Evolutionary conservation across 2,888 invertebrate species (phyloP), one percentile per base, ranked within the genome.

Genomic region (Hypercompe scribonia): DNA sequence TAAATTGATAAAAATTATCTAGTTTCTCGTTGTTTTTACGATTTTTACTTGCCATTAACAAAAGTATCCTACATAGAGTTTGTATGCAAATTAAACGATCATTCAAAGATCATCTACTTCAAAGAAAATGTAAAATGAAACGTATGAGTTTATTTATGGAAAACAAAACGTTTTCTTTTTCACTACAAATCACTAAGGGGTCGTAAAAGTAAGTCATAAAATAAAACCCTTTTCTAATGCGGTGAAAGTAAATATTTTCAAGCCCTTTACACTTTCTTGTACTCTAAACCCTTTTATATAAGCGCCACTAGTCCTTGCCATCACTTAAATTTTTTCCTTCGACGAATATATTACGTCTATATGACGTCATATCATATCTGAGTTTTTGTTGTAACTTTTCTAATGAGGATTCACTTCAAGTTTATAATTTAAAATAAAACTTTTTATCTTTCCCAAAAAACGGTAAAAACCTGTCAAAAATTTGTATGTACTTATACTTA

Each of bases 221-320:
- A 33, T 46, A 50, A 39, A 24, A 67, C 24, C 42, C 46, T 67
- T 33, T 46, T 33, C 46, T 4, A 28, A 15, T 24, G 46, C 50
- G 31, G 21, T 28, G 31, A 24, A 67, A 58, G 39, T 36, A 68
- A 68, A 68, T 61, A 28, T 61, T 68, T 69, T 28, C 42, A 42
- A 63, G 42, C 69, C 69, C 63, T 63, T 69, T 24, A 28, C 63
- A 63, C 63, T 63, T 69, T 33, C 8, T 61, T 24, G 58, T 69
- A 69, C 68, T 61, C 68, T 67, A 67, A 71, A 65, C 39, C 71
- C 71, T 71, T 65, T 58, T 71, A 54, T 61, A n/a, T 28, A 50
- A 33, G 42, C 15, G 31, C 61, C 61, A 61, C 61, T 61, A 61
- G 61, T 61, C 31, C 31, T 61, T 31, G 28, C 31, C 31, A 61